These are phyloP conservation scores for Montipora capitata DNA, from an alignment of 92 coral and sea anemone genomes.

Conservation along the genomic window DNA sequence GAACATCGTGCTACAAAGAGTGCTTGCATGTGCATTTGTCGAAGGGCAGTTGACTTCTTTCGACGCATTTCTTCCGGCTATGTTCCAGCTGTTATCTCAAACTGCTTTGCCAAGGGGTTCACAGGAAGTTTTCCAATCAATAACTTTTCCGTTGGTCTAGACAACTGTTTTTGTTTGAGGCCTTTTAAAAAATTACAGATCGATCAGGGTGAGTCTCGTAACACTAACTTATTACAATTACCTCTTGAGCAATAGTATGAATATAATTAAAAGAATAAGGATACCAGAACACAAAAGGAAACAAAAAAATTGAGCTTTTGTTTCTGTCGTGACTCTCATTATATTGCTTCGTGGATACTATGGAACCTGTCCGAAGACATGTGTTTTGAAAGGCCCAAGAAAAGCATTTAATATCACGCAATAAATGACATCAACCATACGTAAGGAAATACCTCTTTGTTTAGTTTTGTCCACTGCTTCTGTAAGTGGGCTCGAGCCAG, in stretches of 20 bases:
- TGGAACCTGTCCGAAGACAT: neutral
- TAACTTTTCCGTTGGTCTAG: slow-evolving; percentile 8
- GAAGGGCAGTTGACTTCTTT: slow-evolving; percentile 12
- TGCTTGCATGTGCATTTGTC: slow-evolving; percentile 33
- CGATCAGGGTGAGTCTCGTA: slow-evolving; percentile 31
- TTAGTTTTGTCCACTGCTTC: neutral
- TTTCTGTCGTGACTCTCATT: neutral
- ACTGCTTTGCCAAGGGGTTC: neutral
- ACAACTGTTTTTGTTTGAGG: slow-evolving; percentile 35
- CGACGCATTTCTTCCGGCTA: neutral
- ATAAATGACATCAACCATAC: neutral
- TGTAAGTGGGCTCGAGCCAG: neutral
- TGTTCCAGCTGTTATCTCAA: neutral
- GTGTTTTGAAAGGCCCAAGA: neutral
- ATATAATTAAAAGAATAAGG: neutral
- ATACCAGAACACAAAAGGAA: neutral
- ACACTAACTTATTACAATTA: slow-evolving; percentile 2
- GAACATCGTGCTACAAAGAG: slow-evolving; percentile 31
- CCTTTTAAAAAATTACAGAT: slow-evolving; percentile 19
- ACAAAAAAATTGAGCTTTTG: neutral
- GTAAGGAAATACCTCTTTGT: neutral
- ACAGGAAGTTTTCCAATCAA: slow-evolving; percentile 1
- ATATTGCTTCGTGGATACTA: neutral
- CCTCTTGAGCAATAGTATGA: neutral
- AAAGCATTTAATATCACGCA: neutral